Conservation (phyloP, 2,888 invertebrate genomes). For the Agriopis leucophaearia region DNA sequence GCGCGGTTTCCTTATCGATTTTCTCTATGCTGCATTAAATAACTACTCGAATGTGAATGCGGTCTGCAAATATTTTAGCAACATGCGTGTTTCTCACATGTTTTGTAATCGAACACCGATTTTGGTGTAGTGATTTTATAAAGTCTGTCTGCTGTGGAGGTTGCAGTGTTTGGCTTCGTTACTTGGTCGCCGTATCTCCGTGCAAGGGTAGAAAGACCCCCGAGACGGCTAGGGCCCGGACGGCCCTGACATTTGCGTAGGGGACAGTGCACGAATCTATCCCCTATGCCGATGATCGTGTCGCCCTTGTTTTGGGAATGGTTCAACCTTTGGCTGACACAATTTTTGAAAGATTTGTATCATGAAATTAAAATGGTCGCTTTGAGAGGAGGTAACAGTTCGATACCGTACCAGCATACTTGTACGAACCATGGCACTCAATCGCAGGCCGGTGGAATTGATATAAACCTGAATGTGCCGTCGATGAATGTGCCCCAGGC, state of each 20-base stretch:
- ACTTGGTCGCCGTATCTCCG: constrained; percentile 12
- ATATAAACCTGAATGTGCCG: constrained; percentile 72
- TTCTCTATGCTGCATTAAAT: constrained; percentile 84
- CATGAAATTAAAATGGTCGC: constrained; percentile 84
- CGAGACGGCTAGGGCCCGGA: constrained; percentile 35
- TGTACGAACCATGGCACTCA: constrained; percentile 71
- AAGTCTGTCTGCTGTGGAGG: constrained; percentile 44
- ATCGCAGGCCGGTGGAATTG: constrained; percentile 66
- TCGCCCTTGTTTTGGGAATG: constrained; percentile 81
- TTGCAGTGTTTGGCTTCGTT: constrained; percentile 11
- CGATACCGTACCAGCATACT: constrained; percentile 67
- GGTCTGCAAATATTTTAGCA: constrained; percentile 71
- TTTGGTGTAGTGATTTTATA: constrained; percentile 52
- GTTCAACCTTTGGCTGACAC: constrained; percentile 80
- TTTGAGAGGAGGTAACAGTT: constrained; percentile 74
- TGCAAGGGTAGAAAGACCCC: constrained; percentile 12
- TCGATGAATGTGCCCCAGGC: constrained; percentile 71
- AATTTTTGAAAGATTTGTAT: constrained; percentile 81
- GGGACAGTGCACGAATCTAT: constrained; percentile 41
- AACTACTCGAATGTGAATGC: constrained; percentile 78
- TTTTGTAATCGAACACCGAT: constrained; percentile 55
- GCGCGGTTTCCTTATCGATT: constrained; percentile 84
- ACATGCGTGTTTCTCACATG: constrained; percentile 63
- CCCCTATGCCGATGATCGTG: constrained; percentile 75
- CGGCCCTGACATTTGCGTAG: constrained; percentile 40